A percentile compares a stretch with the other conserved stretches of the same genome.
phyloP scores from a whole-genome alignment of 2,113 vertebrate genomes.

The Pica pica region DNA sequence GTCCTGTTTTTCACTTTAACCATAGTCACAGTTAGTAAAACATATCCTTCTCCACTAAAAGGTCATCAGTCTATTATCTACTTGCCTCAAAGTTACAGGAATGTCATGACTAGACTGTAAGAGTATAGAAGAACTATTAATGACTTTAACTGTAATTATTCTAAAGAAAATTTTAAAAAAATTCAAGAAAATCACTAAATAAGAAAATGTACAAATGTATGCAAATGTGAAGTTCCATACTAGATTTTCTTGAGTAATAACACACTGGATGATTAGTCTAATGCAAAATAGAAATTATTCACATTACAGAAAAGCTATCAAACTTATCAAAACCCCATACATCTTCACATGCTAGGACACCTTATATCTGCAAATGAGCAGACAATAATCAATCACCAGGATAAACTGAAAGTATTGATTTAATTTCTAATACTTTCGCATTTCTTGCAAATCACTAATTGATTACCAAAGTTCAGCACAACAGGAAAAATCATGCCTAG shows the following conservation, averaged over 20 bases:
- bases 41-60: not conserved
- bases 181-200: not conserved
- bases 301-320: not conserved
- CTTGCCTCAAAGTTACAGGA: not conserved
- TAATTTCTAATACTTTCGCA: not conserved
- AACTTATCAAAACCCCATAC: not conserved
- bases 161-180: not conserved
- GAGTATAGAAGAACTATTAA: not conserved
- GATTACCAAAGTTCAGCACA: not conserved
- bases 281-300: not conserved
- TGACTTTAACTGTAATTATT: not conserved
- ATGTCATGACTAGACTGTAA: not conserved
- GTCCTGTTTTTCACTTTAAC: not conserved
- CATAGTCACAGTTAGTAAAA: not conserved
- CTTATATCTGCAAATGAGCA: not conserved
- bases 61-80: not conserved
- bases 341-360: not conserved
- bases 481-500: not conserved
- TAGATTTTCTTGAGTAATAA: not conserved
- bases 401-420: not conserved
- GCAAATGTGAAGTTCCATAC: not conserved
- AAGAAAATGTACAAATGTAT: not conserved
- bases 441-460: not conserved
- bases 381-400: not conserved
- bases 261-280: not conserved